These are phyloP conservation scores for Orientallactaga bullata DNA, from an alignment of 2,113 vertebrate species.

Conservation along the genomic window DNA sequence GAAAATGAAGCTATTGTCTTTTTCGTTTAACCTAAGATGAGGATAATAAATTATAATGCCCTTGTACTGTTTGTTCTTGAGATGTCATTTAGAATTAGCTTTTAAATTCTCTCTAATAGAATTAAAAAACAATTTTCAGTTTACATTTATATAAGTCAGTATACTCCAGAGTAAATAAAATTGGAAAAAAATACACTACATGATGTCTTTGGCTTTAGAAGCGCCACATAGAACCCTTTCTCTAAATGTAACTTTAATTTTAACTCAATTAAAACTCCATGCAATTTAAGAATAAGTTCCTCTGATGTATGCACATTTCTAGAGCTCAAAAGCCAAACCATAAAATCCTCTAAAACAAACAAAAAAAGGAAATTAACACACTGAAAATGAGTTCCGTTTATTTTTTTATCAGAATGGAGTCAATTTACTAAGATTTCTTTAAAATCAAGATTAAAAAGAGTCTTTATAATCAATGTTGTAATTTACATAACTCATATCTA, in stretches of 20 bases:
- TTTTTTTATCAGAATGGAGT: slow-evolving; percentile 35
- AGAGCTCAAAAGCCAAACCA: background rate
- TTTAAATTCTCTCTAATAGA: background rate
- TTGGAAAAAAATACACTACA: background rate
- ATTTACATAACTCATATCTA: background rate
- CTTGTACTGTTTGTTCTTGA: background rate
- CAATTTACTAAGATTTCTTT: slow-evolving; percentile 41
- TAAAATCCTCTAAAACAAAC: background rate
- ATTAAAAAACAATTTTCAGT: background rate
- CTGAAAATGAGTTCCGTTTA: background rate
- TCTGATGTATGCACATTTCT: background rate
- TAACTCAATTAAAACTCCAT: background rate
- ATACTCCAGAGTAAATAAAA: background rate
- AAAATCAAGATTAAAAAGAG: slow-evolving; percentile 22
- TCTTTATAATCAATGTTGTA: slow-evolving; percentile 34
- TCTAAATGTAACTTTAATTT: background rate
- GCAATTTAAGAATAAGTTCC: slow-evolving; percentile 2
- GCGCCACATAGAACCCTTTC: background rate
- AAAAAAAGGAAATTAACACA: background rate
- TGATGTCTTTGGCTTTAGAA: background rate
- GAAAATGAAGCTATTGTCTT: slow-evolving; percentile 1
- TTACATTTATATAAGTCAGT: background rate
- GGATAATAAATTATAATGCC: background rate
- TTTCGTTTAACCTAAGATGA: background rate
- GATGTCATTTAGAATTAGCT: background rate